Evolutionary conservation across 2,113 vertebrate genomes (phyloP), one percentile per base, ranked within the genome.

Genomic region (Serinus canaria): DNA sequence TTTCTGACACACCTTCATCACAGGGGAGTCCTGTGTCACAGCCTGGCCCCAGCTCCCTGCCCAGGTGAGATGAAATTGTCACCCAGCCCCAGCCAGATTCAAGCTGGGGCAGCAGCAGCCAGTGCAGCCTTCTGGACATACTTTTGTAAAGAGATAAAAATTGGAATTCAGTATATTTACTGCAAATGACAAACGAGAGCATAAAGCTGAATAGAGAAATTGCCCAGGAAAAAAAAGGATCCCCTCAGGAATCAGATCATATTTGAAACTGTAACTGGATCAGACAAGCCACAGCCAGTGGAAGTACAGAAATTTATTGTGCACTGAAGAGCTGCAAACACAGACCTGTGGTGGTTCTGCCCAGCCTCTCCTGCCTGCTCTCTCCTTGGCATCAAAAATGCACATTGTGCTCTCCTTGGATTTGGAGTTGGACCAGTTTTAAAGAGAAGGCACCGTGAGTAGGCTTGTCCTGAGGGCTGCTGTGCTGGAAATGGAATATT

Each of bases 201-300:
- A 94, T 52, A 95, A 95, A 94, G 43, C 83, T 60, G 78, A 84
- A 49, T 60, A 83, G 74, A 94, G 55, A 92, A 94, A 94, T 83
- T 81, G 79, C 59, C 66, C 58, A 3, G 7, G 49, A 37, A 87
- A 94, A 66, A n/a, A 78, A 68, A 21, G 8, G 20, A 91, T 84
- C 44, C 83, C 80, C 66, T 63, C 22, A 83, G 78, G 92, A 97
- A 74, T 77, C 44, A 67, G 82, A 73, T 82, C 77, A 85, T 44
- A 77, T 85, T 82, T 70, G 91, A 95, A 87, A n/a, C 60, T 70
- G 63, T 91, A 92, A 95, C 37, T 70, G 66, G 73, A 93, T 70
- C 79, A 94, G 93, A 90, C 91, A 94, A 73, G 67, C 58, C 68
- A 56, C 47, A 52, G 83, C 37, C 90, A 94, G 75, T n/a, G 90